phyloP scores from a whole-genome alignment of 2,888 invertebrate genomes.

The Spilosoma lubricipeda region DNA sequence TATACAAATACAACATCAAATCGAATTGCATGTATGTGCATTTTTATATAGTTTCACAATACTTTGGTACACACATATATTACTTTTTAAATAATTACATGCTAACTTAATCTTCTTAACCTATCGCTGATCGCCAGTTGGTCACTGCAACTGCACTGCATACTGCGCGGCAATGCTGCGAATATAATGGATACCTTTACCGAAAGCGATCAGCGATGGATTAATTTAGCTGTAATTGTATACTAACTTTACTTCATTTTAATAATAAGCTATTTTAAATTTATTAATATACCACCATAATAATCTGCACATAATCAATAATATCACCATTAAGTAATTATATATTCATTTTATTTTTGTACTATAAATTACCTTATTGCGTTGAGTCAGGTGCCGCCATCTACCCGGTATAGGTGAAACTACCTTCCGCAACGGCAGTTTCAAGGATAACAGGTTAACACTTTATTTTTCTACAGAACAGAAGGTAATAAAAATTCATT shows the following conservation, averaged over 20 bases:
- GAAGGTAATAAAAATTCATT: not conserved
- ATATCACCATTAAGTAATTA: not conserved
- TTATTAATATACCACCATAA: no score
- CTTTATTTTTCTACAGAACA: not conserved
- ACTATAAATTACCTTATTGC: not conserved
- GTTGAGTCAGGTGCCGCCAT: not conserved
- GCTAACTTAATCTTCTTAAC: not conserved
- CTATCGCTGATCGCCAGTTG: no score
- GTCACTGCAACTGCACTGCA: no score
- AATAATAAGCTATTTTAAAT: no score
- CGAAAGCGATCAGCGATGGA: no score
- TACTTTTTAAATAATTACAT: not conserved
- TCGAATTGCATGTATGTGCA: not conserved
- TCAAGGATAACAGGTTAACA: not conserved
- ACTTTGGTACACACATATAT: not conserved
- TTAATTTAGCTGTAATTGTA: no score
- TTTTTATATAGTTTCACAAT: no score
- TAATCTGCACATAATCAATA: not conserved
- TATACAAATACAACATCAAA: not conserved
- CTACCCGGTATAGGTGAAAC: not conserved
- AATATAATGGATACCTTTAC: no score
- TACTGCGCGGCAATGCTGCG: no score
- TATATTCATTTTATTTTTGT: no score
- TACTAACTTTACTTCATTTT: no score
- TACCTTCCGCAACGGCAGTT: not conserved